phyloP scores from a whole-genome alignment of 2,888 invertebrate species.

The Himalopsyche anomala region DNA sequence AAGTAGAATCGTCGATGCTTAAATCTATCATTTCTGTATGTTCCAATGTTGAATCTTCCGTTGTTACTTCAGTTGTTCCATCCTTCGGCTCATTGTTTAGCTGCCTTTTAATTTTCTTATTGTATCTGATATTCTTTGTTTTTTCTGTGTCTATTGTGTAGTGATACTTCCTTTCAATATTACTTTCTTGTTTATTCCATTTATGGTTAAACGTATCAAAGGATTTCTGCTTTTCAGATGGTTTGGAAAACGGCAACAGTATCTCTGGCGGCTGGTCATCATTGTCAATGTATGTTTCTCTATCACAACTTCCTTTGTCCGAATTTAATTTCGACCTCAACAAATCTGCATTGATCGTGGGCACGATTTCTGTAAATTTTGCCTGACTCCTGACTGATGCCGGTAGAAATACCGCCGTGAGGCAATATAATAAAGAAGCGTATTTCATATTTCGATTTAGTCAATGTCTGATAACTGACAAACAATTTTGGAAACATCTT shows the following conservation, averaged over 20 bases:
- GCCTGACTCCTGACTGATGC: not conserved
- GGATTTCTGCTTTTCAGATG: not conserved
- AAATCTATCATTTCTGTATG: not conserved
- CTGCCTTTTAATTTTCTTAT: not conserved
- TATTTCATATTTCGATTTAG: not conserved
- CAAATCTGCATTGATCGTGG: not conserved
- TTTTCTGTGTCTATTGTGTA: not conserved
- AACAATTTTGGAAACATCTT: not conserved
- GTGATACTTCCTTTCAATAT: not conserved
- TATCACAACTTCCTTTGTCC: not conserved
- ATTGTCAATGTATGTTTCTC: not conserved
- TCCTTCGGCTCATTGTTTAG: too few relatives aligned
- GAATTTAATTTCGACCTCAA: not conserved
- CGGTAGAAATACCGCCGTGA: not conserved
- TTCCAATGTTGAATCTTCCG: not conserved
- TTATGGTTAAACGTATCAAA: not conserved
- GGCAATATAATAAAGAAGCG: not conserved
- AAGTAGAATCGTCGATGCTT: too few relatives aligned
- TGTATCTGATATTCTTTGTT: not conserved
- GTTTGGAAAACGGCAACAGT: not conserved
- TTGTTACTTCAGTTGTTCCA: too few relatives aligned
- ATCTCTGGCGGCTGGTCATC: not conserved
- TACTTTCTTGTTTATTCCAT: not conserved
- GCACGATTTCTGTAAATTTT: not conserved
- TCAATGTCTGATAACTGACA: not conserved